A percentile compares a stretch with the other conserved stretches of the same genome.
phyloP scores from a whole-genome alignment of 2,113 vertebrate genomes.

The Phaethornis superciliosus region DNA sequence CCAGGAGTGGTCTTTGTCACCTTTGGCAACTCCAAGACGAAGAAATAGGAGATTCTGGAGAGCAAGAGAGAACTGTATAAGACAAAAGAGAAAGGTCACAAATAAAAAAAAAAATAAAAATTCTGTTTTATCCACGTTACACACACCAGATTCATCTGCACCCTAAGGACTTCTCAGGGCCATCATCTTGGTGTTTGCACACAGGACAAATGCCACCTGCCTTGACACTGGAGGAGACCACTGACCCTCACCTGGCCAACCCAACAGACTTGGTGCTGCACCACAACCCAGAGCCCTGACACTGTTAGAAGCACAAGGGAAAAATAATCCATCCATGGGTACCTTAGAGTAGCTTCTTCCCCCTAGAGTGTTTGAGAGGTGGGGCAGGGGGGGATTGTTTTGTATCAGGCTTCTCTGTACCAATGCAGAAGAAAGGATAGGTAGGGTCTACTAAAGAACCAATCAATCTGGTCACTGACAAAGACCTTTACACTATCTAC shows the following conservation, averaged over 20 bases:
- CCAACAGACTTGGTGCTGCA: not conserved
- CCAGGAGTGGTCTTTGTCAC: constrained; percentile 80
- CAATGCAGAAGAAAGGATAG: not conserved
- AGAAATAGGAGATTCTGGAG: not conserved
- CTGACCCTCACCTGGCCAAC: not conserved
- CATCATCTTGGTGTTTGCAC: not conserved
- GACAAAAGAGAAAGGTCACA: not conserved
- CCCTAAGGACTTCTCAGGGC: constrained; percentile 32
- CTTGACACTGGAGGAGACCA: not conserved
- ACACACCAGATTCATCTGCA: not conserved
- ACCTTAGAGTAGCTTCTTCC: not conserved
- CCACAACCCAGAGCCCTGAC: not conserved
- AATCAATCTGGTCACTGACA: not conserved
- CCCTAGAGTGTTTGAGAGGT: not conserved
- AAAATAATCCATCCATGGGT: constrained; percentile 40
- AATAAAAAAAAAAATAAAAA: not conserved
- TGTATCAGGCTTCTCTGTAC: not conserved
- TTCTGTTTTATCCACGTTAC: not conserved
- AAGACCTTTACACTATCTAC: not conserved
- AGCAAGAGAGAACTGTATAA: not conserved
- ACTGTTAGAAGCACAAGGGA: constrained; percentile 39
- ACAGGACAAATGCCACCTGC: not conserved
- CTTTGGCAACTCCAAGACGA: constrained; percentile 72
- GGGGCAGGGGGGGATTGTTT: fast-evolving
- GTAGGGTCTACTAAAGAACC: not conserved